These are phyloP conservation scores for Odontophorus gujanensis DNA, from an alignment of 2,113 vertebrate species.

Conservation along the genomic window DNA sequence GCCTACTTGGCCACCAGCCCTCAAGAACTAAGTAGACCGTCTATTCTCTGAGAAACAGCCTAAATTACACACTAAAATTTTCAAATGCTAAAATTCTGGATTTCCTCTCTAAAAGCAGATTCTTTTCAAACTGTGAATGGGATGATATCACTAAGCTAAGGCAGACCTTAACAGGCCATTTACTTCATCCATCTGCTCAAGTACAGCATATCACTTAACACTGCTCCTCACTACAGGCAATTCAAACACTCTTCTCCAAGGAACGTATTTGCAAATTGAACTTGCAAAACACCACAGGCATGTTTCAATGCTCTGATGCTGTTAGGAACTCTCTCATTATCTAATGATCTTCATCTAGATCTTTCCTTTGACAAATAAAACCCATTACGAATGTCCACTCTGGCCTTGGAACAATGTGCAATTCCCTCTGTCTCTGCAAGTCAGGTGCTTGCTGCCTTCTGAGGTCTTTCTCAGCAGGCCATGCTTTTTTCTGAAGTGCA, in stretches of 20 bases:
- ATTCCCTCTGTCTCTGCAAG: not conserved
- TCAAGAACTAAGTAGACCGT: not conserved
- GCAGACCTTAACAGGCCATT: not conserved
- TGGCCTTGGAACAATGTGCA: not conserved
- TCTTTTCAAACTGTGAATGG: not conserved
- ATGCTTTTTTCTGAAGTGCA: not conserved
- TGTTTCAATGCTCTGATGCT: not conserved
- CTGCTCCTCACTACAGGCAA: not conserved
- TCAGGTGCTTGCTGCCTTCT: not conserved
- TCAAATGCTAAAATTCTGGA: not conserved
- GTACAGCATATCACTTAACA: not conserved
- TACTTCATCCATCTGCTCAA: not conserved
- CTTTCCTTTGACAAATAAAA: not conserved
- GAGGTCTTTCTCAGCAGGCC: not conserved
- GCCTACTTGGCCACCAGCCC: not conserved
- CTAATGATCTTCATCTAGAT: not conserved
- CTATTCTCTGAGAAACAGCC: not conserved
- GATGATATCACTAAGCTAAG: not conserved
- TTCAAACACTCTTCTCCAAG: not conserved
- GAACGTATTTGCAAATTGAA: not conserved
- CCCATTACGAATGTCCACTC: accelerated
- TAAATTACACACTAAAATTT: not conserved
- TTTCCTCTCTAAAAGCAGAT: not conserved
- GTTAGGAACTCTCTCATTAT: not conserved
- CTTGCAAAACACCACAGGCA: not conserved